Evolutionary conservation across 2,797 vertebrate species (phyloP), one percentile per base, ranked within the genome.

Genomic region (Chelmon rostratus): DNA sequence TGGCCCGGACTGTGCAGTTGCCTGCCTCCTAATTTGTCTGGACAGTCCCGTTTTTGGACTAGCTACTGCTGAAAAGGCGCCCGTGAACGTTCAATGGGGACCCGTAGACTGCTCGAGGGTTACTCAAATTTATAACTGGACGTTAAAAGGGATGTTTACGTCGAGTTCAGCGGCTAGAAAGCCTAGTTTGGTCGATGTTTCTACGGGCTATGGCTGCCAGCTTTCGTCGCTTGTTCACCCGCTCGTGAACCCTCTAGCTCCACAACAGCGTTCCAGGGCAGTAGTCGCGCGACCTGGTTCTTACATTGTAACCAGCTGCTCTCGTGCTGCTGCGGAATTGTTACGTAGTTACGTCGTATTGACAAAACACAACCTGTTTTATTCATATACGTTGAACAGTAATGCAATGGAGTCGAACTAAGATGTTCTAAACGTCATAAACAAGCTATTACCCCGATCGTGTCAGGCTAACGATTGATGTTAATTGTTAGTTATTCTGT

Each of bases 171-270:
- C 3, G 52, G 7, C n/a, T 7, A 6, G 16, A 40, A 62, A 81
- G 38, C 40, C 35, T 33, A 9, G 79, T 82, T 83, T 9, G 6
- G 56, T 65, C 61, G 71, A 38, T 35, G 70, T 82, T 59, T 84
- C 69, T 11, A 0, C 37, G 46, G 54, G 56, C 28, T 62, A 67
- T 74, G 86, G 84, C 79, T 79, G 84, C 85, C 81, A 67, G 77
- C 42, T 69, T 61, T 61, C 74, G 64, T 49, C 63, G 73, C 79
- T 28, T 40, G 79, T 64, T 90, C 86, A 89, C 87, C 87, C 88
- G 86, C 62, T 75, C 44, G 66, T 91, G 88, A 91, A 90, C 91
- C 77, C 79, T 77, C 71, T 78, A 72, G 74, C 86, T 72, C 68
- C 53, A 54, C 68, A 25, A 9, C 76, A 13, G 40, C 67, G 64